Evolutionary conservation across 2,113 vertebrate genomes (phyloP), one percentile per base, ranked within the genome.

Genomic region (Tachysurus fulvidraco): DNA sequence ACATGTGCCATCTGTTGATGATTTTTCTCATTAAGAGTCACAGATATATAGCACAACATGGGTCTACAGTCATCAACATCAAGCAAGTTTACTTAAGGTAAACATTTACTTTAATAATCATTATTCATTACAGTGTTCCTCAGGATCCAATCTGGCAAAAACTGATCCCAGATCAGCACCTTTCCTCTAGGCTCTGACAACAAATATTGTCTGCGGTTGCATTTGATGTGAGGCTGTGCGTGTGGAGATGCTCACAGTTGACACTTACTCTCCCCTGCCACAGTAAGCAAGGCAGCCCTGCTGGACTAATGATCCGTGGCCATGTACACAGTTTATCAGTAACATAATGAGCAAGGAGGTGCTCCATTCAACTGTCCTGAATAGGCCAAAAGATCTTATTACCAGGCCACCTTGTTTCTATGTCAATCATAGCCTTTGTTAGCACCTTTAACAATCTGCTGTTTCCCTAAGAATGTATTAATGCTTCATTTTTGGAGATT

Each of bases 271-370:
- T 71, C 57, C n/a, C 30, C 41, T 9, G 28, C 50, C 52, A 62
- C 85, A 69, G 65, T 55, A 60, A 67, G 78, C 41, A 79, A 88
- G 76, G 74, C 73, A 88, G 86, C 54, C 76, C 59, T 60, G 81
- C 54, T 60, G 67, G 69, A 84, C 74, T 91, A 91, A 90, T 90
- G 89, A 84, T 86, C 86, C 83, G 83, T n/a, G 52, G 46, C 84
- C 60, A 77, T 88, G 86, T 89, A 89, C 85, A 90, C 89, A 86
- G 88, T 90, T 89, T 90, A 89, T 90, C 89, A 81, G 81, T 62
- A 83, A 60, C 80, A 74, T 87, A 88, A 90, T 91, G 86, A 91
- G 84, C 71, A 52, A 78, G 82, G 86, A 89, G 80, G 80, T 55
- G 19, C 69, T 81, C 76, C n/a, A 84, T 77, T 85, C 85, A 86